A percentile compares a stretch with the other conserved stretches of the same genome.
Evolutionary conservation across 1,140 invertebrate genomes (phyloP).

Genomic region (Leptinotarsa texana): DNA sequence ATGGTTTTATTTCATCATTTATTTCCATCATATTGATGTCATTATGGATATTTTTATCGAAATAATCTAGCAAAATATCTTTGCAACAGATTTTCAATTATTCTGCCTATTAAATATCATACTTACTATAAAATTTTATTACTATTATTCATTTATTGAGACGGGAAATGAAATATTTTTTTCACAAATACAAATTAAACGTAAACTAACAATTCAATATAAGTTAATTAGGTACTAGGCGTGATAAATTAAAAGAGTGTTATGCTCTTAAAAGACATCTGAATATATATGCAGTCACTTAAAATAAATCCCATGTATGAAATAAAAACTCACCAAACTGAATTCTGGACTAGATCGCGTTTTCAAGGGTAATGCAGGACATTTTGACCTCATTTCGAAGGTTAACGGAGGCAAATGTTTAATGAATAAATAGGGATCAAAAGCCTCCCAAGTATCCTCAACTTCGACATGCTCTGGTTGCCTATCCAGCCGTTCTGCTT

Average conservation of each 20-base stretch:
- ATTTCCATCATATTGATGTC: too few relatives aligned
- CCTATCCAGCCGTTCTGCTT: constrained; percentile 56
- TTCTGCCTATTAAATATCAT: too few relatives aligned
- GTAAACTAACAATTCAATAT: too few relatives aligned
- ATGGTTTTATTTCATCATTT: too few relatives aligned
- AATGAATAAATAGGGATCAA: constrained; percentile 90
- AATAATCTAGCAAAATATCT: too few relatives aligned
- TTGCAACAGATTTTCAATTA: too few relatives aligned
- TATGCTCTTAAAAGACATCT: background rate
- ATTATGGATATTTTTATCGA: too few relatives aligned
- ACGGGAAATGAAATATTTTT: too few relatives aligned
- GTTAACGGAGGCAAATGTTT: constrained; percentile 89
- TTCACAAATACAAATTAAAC: too few relatives aligned
- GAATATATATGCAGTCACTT: background rate
- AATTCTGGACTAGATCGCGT: constrained; percentile 92
- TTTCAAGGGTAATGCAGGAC: constrained; percentile 89
- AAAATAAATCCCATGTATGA: constrained; percentile 6
- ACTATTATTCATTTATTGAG: too few relatives aligned
- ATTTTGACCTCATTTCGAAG: constrained; percentile 80
- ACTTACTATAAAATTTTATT: too few relatives aligned
- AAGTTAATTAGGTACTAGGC: too few relatives aligned
- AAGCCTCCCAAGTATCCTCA: constrained; percentile 74
- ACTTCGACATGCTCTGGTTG: constrained; percentile 60
- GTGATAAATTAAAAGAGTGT: background rate
- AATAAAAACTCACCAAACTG: constrained; percentile 73